Evolutionary conservation across 2,797 vertebrate species (phyloP).

Genomic region (Moxostoma hubbsi): DNA sequence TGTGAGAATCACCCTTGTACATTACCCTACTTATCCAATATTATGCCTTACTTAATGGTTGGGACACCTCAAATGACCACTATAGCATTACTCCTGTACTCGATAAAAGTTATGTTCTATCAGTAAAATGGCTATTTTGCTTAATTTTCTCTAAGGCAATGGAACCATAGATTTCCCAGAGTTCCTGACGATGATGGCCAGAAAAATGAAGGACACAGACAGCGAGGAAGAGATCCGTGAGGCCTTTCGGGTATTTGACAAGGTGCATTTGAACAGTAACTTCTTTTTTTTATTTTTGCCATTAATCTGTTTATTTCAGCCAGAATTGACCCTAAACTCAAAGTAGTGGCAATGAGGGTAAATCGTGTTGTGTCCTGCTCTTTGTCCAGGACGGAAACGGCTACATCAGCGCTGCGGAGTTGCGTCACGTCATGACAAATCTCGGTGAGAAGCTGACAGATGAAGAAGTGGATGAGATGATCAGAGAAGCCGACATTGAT

Average conservation of each 20-base stretch:
- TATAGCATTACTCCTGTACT: neutral
- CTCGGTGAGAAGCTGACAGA: slow-evolving; percentile 98
- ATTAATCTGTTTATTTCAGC: neutral
- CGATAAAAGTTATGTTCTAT: neutral
- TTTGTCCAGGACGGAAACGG: slow-evolving; percentile 91
- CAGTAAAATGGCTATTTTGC: slow-evolving; percentile 9
- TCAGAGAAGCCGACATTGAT: slow-evolving; percentile 99
- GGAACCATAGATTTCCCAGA: slow-evolving; percentile 99
- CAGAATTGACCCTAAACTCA: neutral
- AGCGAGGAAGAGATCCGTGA: slow-evolving; percentile 99
- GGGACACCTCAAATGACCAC: neutral
- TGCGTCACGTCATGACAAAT: slow-evolving; percentile 99
- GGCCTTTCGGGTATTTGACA: slow-evolving; percentile 98
- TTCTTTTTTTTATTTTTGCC: neutral
- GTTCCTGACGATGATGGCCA: slow-evolving; percentile 99
- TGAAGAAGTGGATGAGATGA: slow-evolving; percentile 99
- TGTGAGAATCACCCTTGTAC: no score
- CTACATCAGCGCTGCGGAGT: slow-evolving; percentile 96
- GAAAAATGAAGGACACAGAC: slow-evolving; percentile 99
- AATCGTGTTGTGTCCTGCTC: neutral
- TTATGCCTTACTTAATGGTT: neutral
- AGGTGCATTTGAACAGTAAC: slow-evolving; percentile 77
- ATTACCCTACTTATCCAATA: no score
- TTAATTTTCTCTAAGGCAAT: slow-evolving; percentile 82
- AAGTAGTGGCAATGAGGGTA: neutral